Evolutionary conservation across 2,888 invertebrate species (phyloP), one percentile per base, ranked within the genome.

Genomic region (Mythimna lalbum): DNA sequence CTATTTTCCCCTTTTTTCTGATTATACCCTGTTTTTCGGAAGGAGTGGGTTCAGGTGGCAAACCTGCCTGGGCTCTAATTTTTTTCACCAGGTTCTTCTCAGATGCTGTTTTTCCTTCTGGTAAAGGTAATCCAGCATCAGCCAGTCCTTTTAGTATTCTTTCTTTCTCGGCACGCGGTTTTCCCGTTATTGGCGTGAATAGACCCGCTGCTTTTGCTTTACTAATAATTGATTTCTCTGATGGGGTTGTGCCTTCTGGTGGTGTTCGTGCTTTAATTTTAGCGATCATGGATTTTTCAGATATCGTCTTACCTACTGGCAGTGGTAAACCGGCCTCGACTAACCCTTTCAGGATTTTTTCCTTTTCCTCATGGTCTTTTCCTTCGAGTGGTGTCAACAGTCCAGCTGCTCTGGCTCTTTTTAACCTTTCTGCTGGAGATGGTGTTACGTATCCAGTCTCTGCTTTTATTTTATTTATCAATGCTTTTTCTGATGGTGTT

Each of bases 121-220:
- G 92, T 52, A 92, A 69, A 6, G 90, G 91, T 17, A 92, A 64
- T 4, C 90, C 91, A 62, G 90, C 87, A 61, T 85, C 87, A 23
- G 86, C 87, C 43, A 90, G 76, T 4, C 89, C 90, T 86, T 72
- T 90, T 4, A 91, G 63, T 59, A 90, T 90, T 72, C 84, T 89
- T 85, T 91, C 91, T 78, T 90, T 90, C 68, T 90, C 80, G n/a
- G 74, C 76, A 14, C 82, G 66, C 31, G 84, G 72, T 79, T 92
- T 92, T 9, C 90, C 91, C 17, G 81, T 65, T 7, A 91, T 81
- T 9, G 91, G 90, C 2, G 91, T 90, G 6, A 91, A 77, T 23
- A 91, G 72, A 0, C 91, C 91, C 55, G 84, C 87, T 12, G 87
- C 88, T 83, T 86, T 90, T 19, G 91, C 90, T 82, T 87, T 87